phyloP scores from a whole-genome alignment of 2,113 vertebrate species.

The Oryzias javanicus region DNA sequence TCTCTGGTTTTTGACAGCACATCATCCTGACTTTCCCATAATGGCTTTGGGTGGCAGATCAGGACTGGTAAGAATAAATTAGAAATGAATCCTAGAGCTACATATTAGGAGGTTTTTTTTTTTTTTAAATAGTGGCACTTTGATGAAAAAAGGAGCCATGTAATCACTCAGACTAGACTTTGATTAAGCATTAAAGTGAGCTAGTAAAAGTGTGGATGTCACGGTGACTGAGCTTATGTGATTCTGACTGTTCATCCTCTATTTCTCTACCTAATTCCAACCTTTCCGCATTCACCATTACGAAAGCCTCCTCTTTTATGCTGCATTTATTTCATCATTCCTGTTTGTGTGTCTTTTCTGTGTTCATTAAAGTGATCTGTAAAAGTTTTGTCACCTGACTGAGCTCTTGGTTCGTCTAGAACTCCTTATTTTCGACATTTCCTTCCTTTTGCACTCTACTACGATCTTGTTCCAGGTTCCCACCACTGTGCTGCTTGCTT shows the following conservation, averaged over 20 bases:
- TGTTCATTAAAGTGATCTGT: conserved; percentile 1
- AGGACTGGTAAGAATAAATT: conserved; percentile 61
- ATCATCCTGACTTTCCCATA: conserved; percentile 60
- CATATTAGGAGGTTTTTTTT: conserved; percentile 47
- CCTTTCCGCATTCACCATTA: conserved; percentile 27
- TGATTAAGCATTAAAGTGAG: conserved; percentile 61
- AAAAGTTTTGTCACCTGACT: no score
- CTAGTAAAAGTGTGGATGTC: conserved; percentile 50
- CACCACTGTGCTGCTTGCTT: no score
- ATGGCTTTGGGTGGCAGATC: conserved; percentile 65
- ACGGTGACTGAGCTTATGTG: conserved; percentile 51
- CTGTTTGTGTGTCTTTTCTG: not conserved
- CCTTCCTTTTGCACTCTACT: no score
- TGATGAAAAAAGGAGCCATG: conserved; percentile 39
- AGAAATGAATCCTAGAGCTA: conserved; percentile 57
- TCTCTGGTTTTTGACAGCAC: conserved; percentile 60
- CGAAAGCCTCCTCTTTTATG: conserved; percentile 19
- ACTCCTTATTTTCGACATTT: not conserved
- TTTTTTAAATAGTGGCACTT: conserved; percentile 46
- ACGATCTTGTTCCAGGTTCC: no score
- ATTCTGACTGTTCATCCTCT: conserved; percentile 46
- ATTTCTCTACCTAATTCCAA: conserved; percentile 31
- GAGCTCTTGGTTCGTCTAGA: not conserved
- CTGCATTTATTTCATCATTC: not conserved
- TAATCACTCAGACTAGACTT: conserved; percentile 58